phyloP scores from a whole-genome alignment of 2,888 invertebrate species.

The Thymelicus sylvestris region DNA sequence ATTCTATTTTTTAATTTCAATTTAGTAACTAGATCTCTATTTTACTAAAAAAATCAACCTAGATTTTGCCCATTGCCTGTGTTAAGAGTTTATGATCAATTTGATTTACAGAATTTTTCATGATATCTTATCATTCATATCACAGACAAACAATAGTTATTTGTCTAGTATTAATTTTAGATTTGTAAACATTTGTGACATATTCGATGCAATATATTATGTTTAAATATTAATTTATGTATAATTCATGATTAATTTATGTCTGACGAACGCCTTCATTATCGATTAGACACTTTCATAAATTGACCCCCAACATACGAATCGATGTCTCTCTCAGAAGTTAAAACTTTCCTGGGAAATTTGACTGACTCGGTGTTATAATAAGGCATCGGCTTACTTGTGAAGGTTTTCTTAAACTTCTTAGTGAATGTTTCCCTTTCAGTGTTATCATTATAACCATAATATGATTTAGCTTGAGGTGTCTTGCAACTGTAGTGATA shows the following conservation, averaged over 20 bases:
- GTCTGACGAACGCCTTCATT: not conserved
- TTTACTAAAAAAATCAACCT: no score
- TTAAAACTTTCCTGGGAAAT: constrained; percentile 57
- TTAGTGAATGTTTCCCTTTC: constrained; percentile 43
- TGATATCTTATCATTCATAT: no score
- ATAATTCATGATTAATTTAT: not conserved
- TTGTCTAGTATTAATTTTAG: not conserved
- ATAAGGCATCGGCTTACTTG: constrained; percentile 38
- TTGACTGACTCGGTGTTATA: constrained; percentile 42
- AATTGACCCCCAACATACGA: constrained; percentile 36
- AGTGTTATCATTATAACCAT: constrained; percentile 8
- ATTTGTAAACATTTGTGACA: no score
- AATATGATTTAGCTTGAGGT: constrained; percentile 37
- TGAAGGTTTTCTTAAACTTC: constrained; percentile 37
- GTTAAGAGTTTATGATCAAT: no score
- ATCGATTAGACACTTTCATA: not conserved
- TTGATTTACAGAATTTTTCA: no score
- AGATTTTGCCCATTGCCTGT: no score
- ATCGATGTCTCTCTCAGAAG: constrained; percentile 56
- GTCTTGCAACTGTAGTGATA: constrained; percentile 61
- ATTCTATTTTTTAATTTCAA: no score
- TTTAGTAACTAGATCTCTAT: no score
- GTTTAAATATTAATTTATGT: not conserved
- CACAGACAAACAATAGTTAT: not conserved
- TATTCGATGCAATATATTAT: not conserved